Evolutionary conservation across 2,113 vertebrate species (phyloP), one percentile per base, ranked within the genome.

Genomic region (Coreoperca whiteheadi): DNA sequence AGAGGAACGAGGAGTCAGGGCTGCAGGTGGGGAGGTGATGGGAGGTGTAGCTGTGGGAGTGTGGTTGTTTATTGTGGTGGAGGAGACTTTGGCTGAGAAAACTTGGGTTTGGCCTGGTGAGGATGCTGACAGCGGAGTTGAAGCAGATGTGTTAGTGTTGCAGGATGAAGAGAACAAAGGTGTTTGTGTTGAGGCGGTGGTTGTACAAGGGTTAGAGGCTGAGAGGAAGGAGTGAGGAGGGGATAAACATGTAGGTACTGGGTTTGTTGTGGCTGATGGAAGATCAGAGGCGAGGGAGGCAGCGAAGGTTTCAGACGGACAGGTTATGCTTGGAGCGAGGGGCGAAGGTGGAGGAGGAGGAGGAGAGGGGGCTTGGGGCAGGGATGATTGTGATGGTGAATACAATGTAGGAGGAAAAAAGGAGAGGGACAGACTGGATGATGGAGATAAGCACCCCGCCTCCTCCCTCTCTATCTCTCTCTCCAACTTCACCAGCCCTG

Each of bases 401-500:
- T 75, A 76, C 77, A 85, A 51, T 20, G 87, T 28, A 70, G 87
- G 68, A 23, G 88, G 80, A 53, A 89, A 90, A 88, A 90, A 90
- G 20, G 88, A 86, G 39, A 90, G 69, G 23, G 82, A 71, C 41
- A 91, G 86, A 59, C 86, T 77, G 77, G 93, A 93, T 25, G 97
- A 96, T 89, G 96, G 96, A 8, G 97, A 97, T 25, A 94, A 89
- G 60, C 96, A 95, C 63, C 94, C 95, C 0, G 93, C 96, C 95
- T 98, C 97, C 87, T 99, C 97, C 92, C 96, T 97, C 89, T 98
- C 98, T 85, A 98, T 97, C 90, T 99, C 97, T 88, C 96, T 97
- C 94, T 99, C 98, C 93, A 99, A 28, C 91, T 98, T 98, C 92
- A 99, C 98, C 89, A 99, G 93, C 46, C 96, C 97, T 28, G 97